Base-by-base conservation (phyloP, 2,113 vertebrate species). In the Gopherus flavomarginatus region DNA sequence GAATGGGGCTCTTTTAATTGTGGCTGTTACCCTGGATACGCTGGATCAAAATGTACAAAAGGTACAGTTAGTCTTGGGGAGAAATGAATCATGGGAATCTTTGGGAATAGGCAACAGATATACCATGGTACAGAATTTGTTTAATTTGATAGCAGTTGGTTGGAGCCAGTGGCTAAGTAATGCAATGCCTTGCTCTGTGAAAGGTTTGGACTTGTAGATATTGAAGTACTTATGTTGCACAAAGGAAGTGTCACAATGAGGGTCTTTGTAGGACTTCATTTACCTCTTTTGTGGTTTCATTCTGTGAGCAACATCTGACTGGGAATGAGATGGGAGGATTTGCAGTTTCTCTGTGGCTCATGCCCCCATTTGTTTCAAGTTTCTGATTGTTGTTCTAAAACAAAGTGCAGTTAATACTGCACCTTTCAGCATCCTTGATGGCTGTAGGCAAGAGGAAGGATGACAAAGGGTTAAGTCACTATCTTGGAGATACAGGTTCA, bases 1-100 rank as follows among this genome's bases (percentile, higher is more conserved):
- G 98, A 98, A 69, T 99, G 98, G 99, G 98, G 98, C 87, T 99
- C 98, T 59, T 99, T 99, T 95, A 99, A 82, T 97, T 99, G 99
- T 89, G 97, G 98, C 90, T 99, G 99, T 42, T 98, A 98, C 83
- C 97, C 99, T 1, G 99, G 99, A 69, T 99, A 98, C 90, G 97
- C 88, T 6, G 99, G 99, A 93, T 97, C 98, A 91, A 97, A 97
- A 8, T 99, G 99, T 97, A 98, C 99, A 75, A 97, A 94, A 91
- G 98, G 99, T 99, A 96, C 93, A 87, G 42, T 53, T 72, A 6
- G 42, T 47, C 69, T 49, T 75, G 53, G 87, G 54, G 57, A 69
- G 65, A 69, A 88, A 88, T 42, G 16, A 1, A 7, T 81, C n/a
- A 26, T 77, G 79, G 80, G 52, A 80, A 53, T 81, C 19, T 81